A percentile compares a stretch with the other conserved stretches of the same genome.
phyloP scores from a whole-genome alignment of 2,113 vertebrate genomes.

The Haplochromis vanheusdeni region DNA sequence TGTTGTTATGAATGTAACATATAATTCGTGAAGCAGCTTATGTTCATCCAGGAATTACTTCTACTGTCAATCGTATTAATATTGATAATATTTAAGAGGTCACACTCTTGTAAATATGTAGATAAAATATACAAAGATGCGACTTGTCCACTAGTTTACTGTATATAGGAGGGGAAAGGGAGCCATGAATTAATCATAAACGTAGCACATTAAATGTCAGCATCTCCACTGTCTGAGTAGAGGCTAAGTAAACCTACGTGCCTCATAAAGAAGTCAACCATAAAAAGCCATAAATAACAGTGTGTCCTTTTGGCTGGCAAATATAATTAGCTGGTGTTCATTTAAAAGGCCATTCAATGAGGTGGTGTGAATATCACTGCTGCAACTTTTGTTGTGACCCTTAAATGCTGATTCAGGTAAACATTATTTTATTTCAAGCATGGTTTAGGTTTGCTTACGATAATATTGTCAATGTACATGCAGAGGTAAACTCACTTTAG shows the following conservation, averaged over 20 bases:
- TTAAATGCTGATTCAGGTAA: neutral
- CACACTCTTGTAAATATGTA: conserved; percentile 16
- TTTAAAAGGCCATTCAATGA: conserved; percentile 51
- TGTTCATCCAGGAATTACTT: neutral
- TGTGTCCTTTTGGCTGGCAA: conserved; percentile 54
- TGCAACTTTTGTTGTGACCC: neutral
- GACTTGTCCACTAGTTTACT: neutral
- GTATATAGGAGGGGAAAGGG: neutral
- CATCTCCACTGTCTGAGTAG: conserved; percentile 25
- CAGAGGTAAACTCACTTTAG: neutral
- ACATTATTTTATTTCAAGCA: neutral
- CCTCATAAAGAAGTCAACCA: conserved; percentile 35
- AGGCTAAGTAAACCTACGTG: conserved; percentile 16
- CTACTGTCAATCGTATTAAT: neutral
- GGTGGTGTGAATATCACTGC: conserved; percentile 34
- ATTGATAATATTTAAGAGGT: conserved; percentile 7
- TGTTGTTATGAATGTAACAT: neutral
- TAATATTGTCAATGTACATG: neutral
- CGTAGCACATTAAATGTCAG: conserved; percentile 55
- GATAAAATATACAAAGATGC: conserved; percentile 6
- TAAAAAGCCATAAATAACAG: conserved; percentile 56
- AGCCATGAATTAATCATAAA: conserved; percentile 56
- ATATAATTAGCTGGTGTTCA: conserved; percentile 52
- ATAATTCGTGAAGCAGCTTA: neutral
- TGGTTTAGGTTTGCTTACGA: neutral